Evolutionary conservation across 2,888 invertebrate genomes (phyloP), one percentile per base, ranked within the genome.

Genomic region (Nomada goodeniana): DNA sequence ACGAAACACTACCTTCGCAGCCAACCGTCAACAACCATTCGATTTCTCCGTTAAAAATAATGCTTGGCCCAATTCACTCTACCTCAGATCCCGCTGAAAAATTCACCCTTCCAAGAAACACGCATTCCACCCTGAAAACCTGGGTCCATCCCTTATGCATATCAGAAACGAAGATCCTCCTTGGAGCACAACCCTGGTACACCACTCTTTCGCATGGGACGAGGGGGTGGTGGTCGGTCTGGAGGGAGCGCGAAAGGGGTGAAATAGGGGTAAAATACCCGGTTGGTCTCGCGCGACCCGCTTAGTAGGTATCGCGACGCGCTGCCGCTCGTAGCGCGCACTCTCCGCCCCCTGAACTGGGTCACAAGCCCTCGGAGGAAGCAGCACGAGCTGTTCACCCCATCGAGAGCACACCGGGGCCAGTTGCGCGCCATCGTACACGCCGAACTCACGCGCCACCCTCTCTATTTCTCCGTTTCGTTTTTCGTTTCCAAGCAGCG

Each of bases 321-420:
- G 88, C 78, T 83, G 78, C 78, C 86, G 88, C 83, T 78, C 84
- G 88, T 88, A 88, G 82, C 89, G 90, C 90, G 89, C 88, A 89
- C 84, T 89, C 90, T 86, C 90, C 87, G 78, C 83, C 84, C 84
- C 76, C 78, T 29, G 70, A 90, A 90, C 87, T 90, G 89, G 90
- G 90, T 90, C 90, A 71, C 70, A 90, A 84, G 86, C 86, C 87
- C 86, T 88, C 80, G 88, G 76, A 76, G 85, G 75, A 78, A 86
- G 77, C 85, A 82, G 88, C 53, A 20, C 70, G 52, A 52, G 53
- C 77, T 68, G 70, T 74, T 79, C 70, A 63, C 69, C 68, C 73
- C 59, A 60, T 59, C 60, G 75, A 55, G 65, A 67, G 67, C 53
- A 67, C 76, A 76, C 75, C 86, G 78, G 76, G 77, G 76, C 72